A percentile compares a stretch with the other conserved stretches of the same genome.
Evolutionary conservation across 2,888 invertebrate genomes (phyloP).

Genomic region (Epistrophella euchroma): DNA sequence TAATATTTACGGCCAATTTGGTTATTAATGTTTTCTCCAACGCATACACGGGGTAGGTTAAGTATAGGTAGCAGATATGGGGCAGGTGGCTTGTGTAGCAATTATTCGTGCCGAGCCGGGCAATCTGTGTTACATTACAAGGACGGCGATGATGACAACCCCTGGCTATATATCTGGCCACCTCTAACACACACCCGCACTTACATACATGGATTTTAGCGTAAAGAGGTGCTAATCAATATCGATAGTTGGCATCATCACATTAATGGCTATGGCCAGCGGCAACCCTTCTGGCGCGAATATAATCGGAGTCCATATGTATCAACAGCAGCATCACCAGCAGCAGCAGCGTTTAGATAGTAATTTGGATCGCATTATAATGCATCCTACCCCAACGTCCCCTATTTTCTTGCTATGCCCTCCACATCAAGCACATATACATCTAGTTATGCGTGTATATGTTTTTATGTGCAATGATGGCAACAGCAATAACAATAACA

Average conservation of each 20-base stretch:
- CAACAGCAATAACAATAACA: slow-evolving; percentile 71
- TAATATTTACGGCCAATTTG: slow-evolving; percentile 72
- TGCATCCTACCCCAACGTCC: slow-evolving; percentile 17
- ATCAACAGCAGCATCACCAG: slow-evolving; percentile 39
- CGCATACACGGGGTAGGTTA: neutral
- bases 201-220: slow-evolving; percentile 3
- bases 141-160: slow-evolving; percentile 12
- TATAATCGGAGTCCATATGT: slow-evolving; percentile 66
- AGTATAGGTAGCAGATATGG: neutral
- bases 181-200: slow-evolving; percentile 11
- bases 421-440: neutral
- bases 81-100: neutral
- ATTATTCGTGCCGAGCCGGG: slow-evolving; percentile 7
- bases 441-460: neutral
- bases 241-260: slow-evolving; percentile 70
- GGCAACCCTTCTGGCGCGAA: slow-evolving; percentile 69
- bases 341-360: slow-evolving; percentile 49
- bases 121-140: slow-evolving; percentile 18
- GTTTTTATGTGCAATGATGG: slow-evolving; percentile 18
- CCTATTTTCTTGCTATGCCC: neutral
- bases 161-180: slow-evolving; percentile 34
- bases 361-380: slow-evolving; percentile 67
- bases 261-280: slow-evolving; percentile 51
- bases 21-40: slow-evolving; percentile 46
- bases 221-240: slow-evolving; percentile 71